phyloP scores from a whole-genome alignment of 2,113 vertebrate genomes.

The Thermophis baileyi region DNA sequence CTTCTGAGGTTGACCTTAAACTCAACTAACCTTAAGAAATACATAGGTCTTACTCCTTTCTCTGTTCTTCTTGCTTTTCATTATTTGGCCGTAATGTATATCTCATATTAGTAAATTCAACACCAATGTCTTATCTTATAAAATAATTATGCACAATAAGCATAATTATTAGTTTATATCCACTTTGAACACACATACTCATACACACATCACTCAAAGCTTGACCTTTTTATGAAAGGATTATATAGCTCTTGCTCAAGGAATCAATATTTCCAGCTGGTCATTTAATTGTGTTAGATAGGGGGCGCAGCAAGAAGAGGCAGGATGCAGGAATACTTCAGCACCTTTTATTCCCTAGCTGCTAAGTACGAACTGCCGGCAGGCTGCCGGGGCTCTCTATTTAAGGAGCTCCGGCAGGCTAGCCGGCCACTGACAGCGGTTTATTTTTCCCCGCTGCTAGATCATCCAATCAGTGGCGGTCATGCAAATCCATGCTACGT shows the following conservation, averaged over 20 bases:
- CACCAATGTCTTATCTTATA: slow-evolving; percentile 18
- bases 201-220: background rate
- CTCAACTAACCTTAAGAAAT: background rate
- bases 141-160: slow-evolving; percentile 40
- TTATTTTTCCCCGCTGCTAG: too few species aligned
- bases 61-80: background rate
- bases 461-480: too few species aligned
- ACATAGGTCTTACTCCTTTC: background rate
- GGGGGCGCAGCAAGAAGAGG: too few species aligned
- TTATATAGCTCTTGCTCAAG: background rate
- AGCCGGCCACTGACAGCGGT: too few species aligned
- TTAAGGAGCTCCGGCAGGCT: too few species aligned
- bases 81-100: background rate
- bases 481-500: too few species aligned
- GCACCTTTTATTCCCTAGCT: too few species aligned
- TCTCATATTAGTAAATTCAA: background rate
- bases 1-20: background rate
- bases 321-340: too few species aligned
- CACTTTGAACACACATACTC: slow-evolving; percentile 14
- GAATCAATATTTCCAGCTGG: slow-evolving; percentile 6
- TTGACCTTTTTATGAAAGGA: background rate
- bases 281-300: too few species aligned
- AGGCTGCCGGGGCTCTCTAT: too few species aligned
- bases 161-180: background rate
- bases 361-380: too few species aligned